A percentile compares a stretch with the other conserved stretches of the same genome.
phyloP scores from a whole-genome alignment of 2,113 vertebrate species.

The Nesogale talazaci region DNA sequence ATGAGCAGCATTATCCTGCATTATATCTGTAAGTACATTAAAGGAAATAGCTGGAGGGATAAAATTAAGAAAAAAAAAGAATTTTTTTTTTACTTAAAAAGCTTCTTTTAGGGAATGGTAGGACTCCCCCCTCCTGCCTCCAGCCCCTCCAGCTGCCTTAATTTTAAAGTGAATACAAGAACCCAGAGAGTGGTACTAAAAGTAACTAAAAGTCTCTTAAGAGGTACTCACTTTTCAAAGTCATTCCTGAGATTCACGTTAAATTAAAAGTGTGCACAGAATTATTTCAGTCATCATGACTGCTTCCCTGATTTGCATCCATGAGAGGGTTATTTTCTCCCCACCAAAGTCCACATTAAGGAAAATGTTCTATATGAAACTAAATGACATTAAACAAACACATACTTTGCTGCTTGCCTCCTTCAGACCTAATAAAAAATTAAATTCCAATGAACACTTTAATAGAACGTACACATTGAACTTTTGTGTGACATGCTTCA shows the following conservation, averaged over 20 bases:
- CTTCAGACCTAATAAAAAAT: conserved; percentile 21
- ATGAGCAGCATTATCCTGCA: conserved; percentile 71
- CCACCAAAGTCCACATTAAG: conserved; percentile 25
- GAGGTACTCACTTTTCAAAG: conserved; percentile 59
- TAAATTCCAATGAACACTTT: background rate
- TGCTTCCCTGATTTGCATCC: conserved; percentile 3
- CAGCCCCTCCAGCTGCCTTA: conserved; percentile 51
- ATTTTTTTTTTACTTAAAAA: conserved; percentile 74
- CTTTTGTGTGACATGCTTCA: background rate
- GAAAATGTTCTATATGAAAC: conserved; percentile 48
- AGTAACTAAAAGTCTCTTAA: conserved; percentile 70
- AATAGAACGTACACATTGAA: background rate
- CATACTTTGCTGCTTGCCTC: background rate
- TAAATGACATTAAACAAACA: conserved; percentile 21
- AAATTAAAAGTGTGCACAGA: conserved; percentile 43
- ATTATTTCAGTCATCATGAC: conserved; percentile 53
- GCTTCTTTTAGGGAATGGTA: conserved; percentile 66
- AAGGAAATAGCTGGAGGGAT: conserved; percentile 68
- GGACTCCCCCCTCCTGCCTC: background rate
- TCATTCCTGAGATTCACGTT: conserved; percentile 52
- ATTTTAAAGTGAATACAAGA: conserved; percentile 71
- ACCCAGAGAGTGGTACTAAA: conserved; percentile 59
- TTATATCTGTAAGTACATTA: conserved; percentile 74
- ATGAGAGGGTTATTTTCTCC: conserved; percentile 8
- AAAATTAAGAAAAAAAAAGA: conserved; percentile 76